Percentiles rank a stretch among this genome's conserved stretches.
phyloP scores from a whole-genome alignment of 2,113 vertebrate species.

The Ciconia maguari region DNA sequence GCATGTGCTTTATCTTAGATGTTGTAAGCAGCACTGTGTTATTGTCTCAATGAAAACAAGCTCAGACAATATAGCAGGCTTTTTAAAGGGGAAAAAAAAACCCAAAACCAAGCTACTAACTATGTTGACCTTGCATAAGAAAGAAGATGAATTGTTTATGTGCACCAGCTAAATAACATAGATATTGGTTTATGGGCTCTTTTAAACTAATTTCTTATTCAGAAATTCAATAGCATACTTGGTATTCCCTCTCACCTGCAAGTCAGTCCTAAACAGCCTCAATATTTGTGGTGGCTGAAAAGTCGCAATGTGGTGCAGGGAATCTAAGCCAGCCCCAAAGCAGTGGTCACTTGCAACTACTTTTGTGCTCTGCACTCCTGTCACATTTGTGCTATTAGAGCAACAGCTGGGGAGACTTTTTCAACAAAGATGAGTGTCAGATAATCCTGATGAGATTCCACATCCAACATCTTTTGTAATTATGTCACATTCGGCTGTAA shows the following conservation, averaged over 20 bases:
- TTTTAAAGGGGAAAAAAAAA: not conserved
- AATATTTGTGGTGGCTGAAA: slow-evolving; percentile 38
- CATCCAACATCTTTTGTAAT: slow-evolving; percentile 89
- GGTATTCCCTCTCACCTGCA: not conserved
- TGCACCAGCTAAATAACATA: not conserved
- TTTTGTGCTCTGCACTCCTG: slow-evolving; percentile 74
- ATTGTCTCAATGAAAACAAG: not conserved
- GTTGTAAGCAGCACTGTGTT: not conserved
- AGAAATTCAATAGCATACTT: not conserved
- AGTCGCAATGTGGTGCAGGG: slow-evolving; percentile 49
- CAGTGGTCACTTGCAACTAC: slow-evolving; percentile 73
- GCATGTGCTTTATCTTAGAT: slow-evolving; percentile 32
- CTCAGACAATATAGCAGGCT: not conserved
- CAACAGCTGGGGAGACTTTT: slow-evolving; percentile 87
- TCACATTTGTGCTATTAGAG: slow-evolving; percentile 81
- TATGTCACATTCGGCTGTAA: slow-evolving; percentile 89
- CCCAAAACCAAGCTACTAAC: not conserved
- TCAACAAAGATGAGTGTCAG: slow-evolving; percentile 87
- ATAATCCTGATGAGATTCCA: slow-evolving; percentile 90
- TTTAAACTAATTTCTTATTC: not conserved
- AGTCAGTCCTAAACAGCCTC: slow-evolving; percentile 17
- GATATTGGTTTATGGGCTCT: not conserved
- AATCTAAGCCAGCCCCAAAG: slow-evolving; percentile 32
- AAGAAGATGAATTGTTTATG: not conserved
- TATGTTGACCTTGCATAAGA: not conserved